Conservation (phyloP, 2,797 vertebrate genomes). For the Apogon talboti region DNA sequence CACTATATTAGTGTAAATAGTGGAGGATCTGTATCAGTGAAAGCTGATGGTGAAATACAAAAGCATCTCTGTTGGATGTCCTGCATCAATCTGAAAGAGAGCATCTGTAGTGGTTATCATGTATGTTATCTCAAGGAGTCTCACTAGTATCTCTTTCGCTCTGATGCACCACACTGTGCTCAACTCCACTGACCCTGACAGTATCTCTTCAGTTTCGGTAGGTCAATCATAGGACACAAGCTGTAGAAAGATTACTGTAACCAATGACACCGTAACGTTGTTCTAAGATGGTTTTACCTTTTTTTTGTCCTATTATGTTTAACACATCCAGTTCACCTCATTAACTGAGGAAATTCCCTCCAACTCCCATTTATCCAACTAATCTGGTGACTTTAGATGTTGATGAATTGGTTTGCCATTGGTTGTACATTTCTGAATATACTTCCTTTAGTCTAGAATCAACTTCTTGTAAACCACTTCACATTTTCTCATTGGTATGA, state of each 20-base stretch:
- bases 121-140: constrained; percentile 3
- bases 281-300: background rate
- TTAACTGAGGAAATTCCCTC: background rate
- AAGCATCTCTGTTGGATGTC: constrained; percentile 33
- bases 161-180: constrained; percentile 38
- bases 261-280: constrained; percentile 3
- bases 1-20: constrained; percentile 8
- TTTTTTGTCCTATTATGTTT: background rate
- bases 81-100: constrained; percentile 5
- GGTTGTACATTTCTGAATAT: background rate
- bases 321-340: constrained; percentile 14
- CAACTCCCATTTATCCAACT: background rate
- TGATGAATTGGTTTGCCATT: background rate
- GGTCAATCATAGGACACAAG: background rate
- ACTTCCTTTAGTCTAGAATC: background rate
- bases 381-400: background rate
- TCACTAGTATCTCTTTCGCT: constrained; percentile 44
- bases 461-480: background rate
- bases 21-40: constrained; percentile 1
- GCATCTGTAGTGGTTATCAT: background rate
- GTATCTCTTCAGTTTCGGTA: background rate
- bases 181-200: constrained; percentile 13
- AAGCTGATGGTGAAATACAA: constrained; percentile 14
- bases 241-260: background rate
- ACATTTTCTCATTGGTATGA: background rate